Base-by-base conservation (phyloP, 2,113 vertebrate species). In the Strix uralensis region DNA sequence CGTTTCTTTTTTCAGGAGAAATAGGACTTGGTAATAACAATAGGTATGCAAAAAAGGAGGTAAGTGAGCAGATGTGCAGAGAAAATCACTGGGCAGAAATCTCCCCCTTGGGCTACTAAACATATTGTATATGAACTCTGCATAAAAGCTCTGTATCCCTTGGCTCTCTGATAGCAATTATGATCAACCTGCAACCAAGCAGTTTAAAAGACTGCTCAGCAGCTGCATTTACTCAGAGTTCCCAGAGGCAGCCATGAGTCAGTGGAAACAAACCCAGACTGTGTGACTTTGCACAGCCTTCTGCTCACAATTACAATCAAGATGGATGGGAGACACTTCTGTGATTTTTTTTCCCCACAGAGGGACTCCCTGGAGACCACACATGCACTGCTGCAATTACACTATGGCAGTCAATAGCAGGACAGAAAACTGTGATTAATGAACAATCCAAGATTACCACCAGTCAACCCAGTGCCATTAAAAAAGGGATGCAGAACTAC, bases 151-250 rank as follows among this genome's bases (percentile, higher is more conserved):
- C 58, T 80, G 42, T 73, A 73, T 95, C 81, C 88, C 91, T 92
- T 88, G 81, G 81, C 74, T 92, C 54, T 92, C 54, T 70, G 58
- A 73, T 69, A 58, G 70, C n/a, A 91, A 95, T 91, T 84, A 97
- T 70, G 62, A 94, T 66, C 92, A 96, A 87, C 83, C 83, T 96
- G 80, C 73, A 92, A 86, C 44, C 40, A 84, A 92, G 58, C 73
- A 81, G 77, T 86, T 92, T 91, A 79, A 92, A 95, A 95, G 69
- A 69, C 79, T 89, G 34, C 61, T 95, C 86, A 82, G 94, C 86
- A 92, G 84, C 66, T 95, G 89, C 78, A 55, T 89, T 94, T 96
- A 57, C 74, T 82, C 81, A 75, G 59, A n/a, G 51, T 72, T 95
- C 78, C 92, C 92, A 89, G 71, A 94, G 81, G 74, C 74, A 95